Percentiles rank a stretch among this genome's conserved stretches.
Conservation (phyloP, 1,140 invertebrate species). For the Brachionus rubens region DNA sequence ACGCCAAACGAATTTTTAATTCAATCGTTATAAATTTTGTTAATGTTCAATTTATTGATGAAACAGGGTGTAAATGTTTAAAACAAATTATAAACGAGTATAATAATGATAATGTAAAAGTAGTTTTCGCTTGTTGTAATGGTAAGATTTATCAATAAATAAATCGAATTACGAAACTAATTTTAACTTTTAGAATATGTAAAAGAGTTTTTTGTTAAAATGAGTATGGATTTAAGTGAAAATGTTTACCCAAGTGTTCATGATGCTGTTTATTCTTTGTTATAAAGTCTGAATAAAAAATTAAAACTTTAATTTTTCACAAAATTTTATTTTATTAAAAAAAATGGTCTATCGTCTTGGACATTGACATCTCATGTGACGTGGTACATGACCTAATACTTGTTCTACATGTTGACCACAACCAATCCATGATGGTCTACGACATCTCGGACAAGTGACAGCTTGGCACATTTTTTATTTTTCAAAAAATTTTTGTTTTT, state of each 20-base stretch:
- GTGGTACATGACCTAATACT: slow-evolving; percentile 18
- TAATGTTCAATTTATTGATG: slow-evolving; percentile 33
- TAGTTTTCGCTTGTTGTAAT: slow-evolving; percentile 20
- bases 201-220: neutral
- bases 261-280: slow-evolving; percentile 28
- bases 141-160: neutral
- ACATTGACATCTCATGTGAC: slow-evolving; percentile 12
- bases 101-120: slow-evolving; percentile 16
- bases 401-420: slow-evolving; percentile 6
- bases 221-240: neutral
- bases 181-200: slow-evolving; percentile 8
- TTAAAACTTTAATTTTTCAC: neutral
- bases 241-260: neutral
- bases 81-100: slow-evolving; percentile 18
- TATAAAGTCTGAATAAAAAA: no score
- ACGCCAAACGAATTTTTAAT: neutral
- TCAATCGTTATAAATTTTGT: neutral
- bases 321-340: no score
- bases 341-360: slow-evolving; percentile 1
- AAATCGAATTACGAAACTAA: neutral
- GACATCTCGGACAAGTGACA: slow-evolving; percentile 10
- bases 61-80: slow-evolving; percentile 33
- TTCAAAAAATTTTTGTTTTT: neutral
- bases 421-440: slow-evolving; percentile 31
- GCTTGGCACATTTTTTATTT: slow-evolving; percentile 19